Percentiles rank a stretch among this genome's conserved stretches.
Evolutionary conservation across 2,797 vertebrate species (phyloP).

Genomic region (Carcharodon carcharias): DNA sequence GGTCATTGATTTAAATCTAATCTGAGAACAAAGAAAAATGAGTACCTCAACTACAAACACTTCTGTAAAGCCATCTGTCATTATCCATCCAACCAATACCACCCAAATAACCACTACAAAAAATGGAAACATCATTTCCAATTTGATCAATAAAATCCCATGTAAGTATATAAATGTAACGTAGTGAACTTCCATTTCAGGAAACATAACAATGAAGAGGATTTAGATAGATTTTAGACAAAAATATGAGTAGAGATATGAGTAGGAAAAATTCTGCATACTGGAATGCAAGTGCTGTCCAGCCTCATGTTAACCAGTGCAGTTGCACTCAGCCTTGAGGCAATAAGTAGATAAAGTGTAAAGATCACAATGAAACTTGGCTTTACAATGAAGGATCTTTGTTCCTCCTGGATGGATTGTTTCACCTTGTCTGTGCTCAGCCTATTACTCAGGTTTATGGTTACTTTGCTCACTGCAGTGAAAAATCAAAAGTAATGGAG

Average conservation of each 20-base stretch:
- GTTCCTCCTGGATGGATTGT: not conserved
- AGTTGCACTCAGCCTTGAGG: not conserved
- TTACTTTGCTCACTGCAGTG: not conserved
- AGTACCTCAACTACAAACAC: not conserved
- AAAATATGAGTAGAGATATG: not conserved
- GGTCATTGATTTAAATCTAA: not conserved
- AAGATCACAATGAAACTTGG: not conserved
- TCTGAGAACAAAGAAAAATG: not conserved
- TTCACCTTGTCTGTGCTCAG: not conserved
- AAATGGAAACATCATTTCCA: constrained; percentile 46
- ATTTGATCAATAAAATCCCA: constrained; percentile 60
- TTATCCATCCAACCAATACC: not conserved
- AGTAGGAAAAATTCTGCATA: not conserved
- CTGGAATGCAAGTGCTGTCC: not conserved
- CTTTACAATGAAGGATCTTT: not conserved
- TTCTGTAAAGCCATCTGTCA: not conserved
- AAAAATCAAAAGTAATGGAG: not conserved
- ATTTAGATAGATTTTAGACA: not conserved
- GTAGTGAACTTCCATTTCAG: too few relatives aligned
- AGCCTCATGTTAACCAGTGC: not conserved
- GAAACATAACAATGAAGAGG: not conserved
- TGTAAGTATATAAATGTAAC: constrained; percentile 60
- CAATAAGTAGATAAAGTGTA: not conserved
- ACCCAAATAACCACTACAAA: not conserved
- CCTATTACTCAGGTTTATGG: not conserved